These are phyloP conservation scores for Drosophila kepulauana DNA, from an alignment of 1,140 invertebrate genomes.

Conservation along the genomic window DNA sequence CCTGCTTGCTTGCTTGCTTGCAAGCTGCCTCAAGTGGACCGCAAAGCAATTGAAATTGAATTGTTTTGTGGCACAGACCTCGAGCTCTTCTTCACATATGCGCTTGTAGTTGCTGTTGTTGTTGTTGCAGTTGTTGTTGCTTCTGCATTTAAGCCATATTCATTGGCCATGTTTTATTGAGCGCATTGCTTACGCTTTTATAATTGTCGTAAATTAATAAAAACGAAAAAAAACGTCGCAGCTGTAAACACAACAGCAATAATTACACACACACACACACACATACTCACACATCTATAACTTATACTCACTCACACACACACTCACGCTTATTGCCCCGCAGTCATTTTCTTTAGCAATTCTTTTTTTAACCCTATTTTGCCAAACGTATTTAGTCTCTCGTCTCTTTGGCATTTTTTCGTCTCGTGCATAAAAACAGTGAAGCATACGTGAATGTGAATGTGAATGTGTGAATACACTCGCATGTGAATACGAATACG, in stretches of 20 bases:
- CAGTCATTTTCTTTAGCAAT: conserved; percentile 77
- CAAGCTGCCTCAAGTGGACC: conserved; percentile 71
- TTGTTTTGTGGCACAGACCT: conserved; percentile 76
- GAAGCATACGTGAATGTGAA: conserved; percentile 8
- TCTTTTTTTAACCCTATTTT: conserved; percentile 65
- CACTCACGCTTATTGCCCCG: conserved; percentile 58
- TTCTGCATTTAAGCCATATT: conserved; percentile 68
- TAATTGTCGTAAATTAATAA: conserved; percentile 82
- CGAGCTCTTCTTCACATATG: conserved; percentile 33
- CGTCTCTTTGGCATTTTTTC: conserved; percentile 49
- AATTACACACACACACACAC: conserved; percentile 17
- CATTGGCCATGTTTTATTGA: conserved; percentile 72
- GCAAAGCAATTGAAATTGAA: conserved; percentile 82
- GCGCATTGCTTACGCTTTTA: conserved; percentile 77
- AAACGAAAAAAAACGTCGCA: conserved; percentile 39
- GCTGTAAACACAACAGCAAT: conserved; percentile 21
- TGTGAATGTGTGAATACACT: conserved; percentile 13
- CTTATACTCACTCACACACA: neutral
- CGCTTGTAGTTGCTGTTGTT: conserved; percentile 49
- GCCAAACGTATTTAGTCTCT: conserved; percentile 39
- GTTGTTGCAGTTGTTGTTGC: conserved; percentile 24
- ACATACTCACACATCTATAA: conserved; percentile 11
- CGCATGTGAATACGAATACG: conserved; percentile 31
- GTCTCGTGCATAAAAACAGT: conserved; percentile 16
- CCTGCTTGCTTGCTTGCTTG: conserved; percentile 7